Evolutionary conservation across 2,888 invertebrate species (phyloP).

Genomic region (Megamerina dolium): DNA sequence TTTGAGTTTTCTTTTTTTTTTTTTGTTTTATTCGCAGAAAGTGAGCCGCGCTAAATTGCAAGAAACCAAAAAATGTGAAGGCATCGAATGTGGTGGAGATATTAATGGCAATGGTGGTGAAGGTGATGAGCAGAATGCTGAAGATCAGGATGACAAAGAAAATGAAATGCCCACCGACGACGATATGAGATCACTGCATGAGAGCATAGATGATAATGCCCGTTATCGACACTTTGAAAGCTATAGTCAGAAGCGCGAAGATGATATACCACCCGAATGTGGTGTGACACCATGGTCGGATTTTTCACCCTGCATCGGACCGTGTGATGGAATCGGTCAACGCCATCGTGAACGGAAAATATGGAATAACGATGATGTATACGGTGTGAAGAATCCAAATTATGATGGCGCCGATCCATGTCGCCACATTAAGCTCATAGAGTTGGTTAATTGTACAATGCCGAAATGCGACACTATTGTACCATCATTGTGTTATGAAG

Average conservation of each 20-base stretch:
- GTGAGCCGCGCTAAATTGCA: slow-evolving; percentile 49
- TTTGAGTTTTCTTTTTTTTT: neutral
- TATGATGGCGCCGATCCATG: slow-evolving; percentile 41
- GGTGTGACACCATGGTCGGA: slow-evolving; percentile 67
- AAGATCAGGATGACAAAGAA: slow-evolving; percentile 13
- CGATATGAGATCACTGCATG: slow-evolving; percentile 28
- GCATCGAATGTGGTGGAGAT: slow-evolving; percentile 42
- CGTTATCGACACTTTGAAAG: slow-evolving; percentile 35
- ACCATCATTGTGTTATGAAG: slow-evolving; percentile 38
- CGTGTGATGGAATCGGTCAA: slow-evolving; percentile 67
- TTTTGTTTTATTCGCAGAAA: slow-evolving; percentile 25
- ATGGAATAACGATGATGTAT: slow-evolving; percentile 43
- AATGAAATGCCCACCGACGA: slow-evolving; percentile 23
- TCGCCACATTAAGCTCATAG: slow-evolving; percentile 36
- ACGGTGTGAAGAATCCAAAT: slow-evolving; percentile 31
- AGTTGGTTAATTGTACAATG: slow-evolving; percentile 41
- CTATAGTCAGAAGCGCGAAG: slow-evolving; percentile 37
- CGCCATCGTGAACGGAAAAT: slow-evolving; percentile 53
- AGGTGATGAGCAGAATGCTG: slow-evolving; percentile 7
- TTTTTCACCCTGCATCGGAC: slow-evolving; percentile 75
- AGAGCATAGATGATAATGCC: slow-evolving; percentile 17
- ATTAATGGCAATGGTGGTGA: slow-evolving; percentile 24
- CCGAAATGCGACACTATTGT: slow-evolving; percentile 38
- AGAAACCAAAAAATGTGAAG: slow-evolving; percentile 50
- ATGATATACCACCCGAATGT: slow-evolving; percentile 52